Percentiles rank a stretch among this genome's conserved stretches.
phyloP scores from a whole-genome alignment of 2,113 vertebrate species.

The Rhabdomys dilectus region DNA sequence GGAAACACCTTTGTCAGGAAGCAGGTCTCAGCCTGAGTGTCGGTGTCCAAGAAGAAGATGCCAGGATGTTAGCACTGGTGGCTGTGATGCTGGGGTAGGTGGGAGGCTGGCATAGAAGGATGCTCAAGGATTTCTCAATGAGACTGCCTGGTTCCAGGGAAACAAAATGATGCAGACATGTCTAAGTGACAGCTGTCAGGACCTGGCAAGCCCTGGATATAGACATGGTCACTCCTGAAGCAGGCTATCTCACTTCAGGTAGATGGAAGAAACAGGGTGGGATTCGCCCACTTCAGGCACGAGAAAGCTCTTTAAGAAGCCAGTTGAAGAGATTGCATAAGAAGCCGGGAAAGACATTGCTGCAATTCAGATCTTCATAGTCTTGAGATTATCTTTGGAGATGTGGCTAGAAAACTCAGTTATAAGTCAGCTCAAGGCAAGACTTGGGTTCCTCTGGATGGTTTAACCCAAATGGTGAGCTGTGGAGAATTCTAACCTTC shows the following conservation, averaged over 20 bases:
- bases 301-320: slow-evolving; percentile 19
- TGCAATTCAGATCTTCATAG: neutral
- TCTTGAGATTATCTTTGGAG: neutral
- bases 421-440: neutral
- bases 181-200: neutral
- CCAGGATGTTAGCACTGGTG: slow-evolving; percentile 5
- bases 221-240: neutral
- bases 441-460: neutral
- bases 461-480: slow-evolving; percentile 5
- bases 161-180: neutral
- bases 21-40: slow-evolving; percentile 78
- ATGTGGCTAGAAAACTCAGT: neutral
- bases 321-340: neutral
- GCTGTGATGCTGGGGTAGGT: neutral
- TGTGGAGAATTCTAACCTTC: slow-evolving; percentile 33
- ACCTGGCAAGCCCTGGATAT: neutral
- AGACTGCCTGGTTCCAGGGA: neutral
- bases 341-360: neutral
- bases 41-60: neutral
- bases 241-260: neutral
- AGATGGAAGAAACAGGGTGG: slow-evolving; percentile 10
- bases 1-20: slow-evolving; percentile 78
- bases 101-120: neutral
- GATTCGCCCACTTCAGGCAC: neutral
- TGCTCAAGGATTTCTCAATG: slow-evolving; percentile 45